phyloP scores from a whole-genome alignment of 2,113 vertebrate genomes.

The Thryonomys swinderianus region DNA sequence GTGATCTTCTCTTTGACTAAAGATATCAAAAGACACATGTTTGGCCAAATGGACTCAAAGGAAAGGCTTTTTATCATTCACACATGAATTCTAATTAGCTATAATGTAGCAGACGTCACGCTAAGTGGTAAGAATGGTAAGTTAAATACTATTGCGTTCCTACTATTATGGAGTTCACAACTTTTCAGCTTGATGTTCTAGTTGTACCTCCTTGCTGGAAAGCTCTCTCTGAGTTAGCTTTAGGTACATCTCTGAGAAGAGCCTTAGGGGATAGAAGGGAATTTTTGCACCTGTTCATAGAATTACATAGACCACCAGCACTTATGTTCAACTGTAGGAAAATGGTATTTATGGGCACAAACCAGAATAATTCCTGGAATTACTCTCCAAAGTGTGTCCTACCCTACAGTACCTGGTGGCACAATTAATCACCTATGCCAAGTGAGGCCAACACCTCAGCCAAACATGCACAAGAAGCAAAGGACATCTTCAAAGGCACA shows the following conservation, averaged over 20 bases:
- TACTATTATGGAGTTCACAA: neutral
- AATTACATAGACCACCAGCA: neutral
- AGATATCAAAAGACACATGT: slow-evolving; percentile 35
- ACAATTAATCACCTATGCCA: neutral
- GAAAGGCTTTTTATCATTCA: neutral
- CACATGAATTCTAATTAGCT: neutral
- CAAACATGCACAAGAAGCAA: neutral
- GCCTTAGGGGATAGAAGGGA: neutral
- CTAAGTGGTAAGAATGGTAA: neutral
- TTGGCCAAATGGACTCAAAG: slow-evolving; percentile 55
- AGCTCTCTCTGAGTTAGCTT: neutral
- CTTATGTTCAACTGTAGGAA: neutral
- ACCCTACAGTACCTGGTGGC: neutral
- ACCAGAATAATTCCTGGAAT: neutral
- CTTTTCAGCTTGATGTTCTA: neutral
- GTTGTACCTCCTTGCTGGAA: neutral
- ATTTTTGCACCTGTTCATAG: rapidly evolving
- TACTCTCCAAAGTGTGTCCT: neutral
- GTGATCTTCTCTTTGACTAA: slow-evolving; percentile 97
- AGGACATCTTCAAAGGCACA: neutral
- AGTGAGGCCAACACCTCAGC: neutral
- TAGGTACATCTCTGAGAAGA: neutral
- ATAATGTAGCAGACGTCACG: neutral
- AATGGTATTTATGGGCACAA: neutral
- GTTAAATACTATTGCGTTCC: neutral